phyloP scores from a whole-genome alignment of 23 tunicate genomes.

The Styela plicata region DNA sequence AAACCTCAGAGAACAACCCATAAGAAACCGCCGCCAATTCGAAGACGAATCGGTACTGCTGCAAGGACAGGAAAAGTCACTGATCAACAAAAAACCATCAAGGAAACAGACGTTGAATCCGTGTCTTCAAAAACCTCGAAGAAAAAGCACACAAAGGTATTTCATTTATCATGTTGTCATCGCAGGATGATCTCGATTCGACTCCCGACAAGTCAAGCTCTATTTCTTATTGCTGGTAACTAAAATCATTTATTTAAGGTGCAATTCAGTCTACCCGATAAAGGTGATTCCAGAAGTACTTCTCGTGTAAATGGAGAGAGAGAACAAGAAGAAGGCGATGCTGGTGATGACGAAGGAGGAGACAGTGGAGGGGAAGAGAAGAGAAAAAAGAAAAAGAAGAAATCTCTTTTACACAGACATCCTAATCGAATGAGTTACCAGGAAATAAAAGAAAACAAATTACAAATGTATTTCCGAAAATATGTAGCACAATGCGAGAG shows the following conservation, averaged over 20 bases:
- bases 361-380: constrained; percentile 32
- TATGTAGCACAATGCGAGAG: constrained; percentile 86
- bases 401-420: constrained; percentile 54
- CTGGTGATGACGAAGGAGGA: constrained; percentile 45
- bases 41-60: constrained; percentile 20
- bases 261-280: constrained; percentile 66
- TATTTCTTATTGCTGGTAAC: no score
- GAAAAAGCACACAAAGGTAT: constrained; percentile 28
- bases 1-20: constrained; percentile 48
- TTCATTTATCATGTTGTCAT: no score
- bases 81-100: background rate
- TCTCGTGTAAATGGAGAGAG: constrained; percentile 13
- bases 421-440: constrained; percentile 62
- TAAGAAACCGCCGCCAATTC: constrained; percentile 30
- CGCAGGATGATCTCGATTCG: no score
- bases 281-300: constrained; percentile 16
- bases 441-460: constrained; percentile 68
- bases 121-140: constrained; percentile 24
- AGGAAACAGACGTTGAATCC: constrained; percentile 5
- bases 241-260: constrained; percentile 61
- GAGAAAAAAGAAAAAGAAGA: constrained; percentile 59
- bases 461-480: constrained; percentile 62
- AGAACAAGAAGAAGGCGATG: constrained; percentile 23
- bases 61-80: background rate
- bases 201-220: no score